Conservation (phyloP, 1,140 invertebrate species). For the Penaeus vannamei region DNA sequence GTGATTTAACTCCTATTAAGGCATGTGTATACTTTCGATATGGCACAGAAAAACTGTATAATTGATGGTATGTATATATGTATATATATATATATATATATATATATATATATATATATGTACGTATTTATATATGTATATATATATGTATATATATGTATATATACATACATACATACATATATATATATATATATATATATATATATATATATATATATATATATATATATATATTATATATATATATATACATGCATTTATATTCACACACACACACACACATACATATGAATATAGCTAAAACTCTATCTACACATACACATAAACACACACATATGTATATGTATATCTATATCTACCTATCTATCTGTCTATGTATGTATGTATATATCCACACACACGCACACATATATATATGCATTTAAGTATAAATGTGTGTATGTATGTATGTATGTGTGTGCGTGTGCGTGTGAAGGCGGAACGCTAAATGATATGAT, state of each 20-base stretch:
- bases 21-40: no score
- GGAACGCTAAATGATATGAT: no score
- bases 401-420: no score
- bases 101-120: conserved; percentile 25
- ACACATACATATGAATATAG: conserved; percentile 23
- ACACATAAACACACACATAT: conserved; percentile 35
- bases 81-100: conserved; percentile 24
- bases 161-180: background rate
- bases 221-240: background rate
- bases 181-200: conserved; percentile 26
- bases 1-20: no score
- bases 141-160: conserved; percentile 4
- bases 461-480: no score
- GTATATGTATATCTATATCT: background rate
- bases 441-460: no score
- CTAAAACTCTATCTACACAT: background rate
- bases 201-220: conserved; percentile 46
- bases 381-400: no score
- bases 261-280: conserved; percentile 31
- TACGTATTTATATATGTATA: conserved; percentile 9
- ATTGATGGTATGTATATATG: background rate
- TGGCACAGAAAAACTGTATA: no score
- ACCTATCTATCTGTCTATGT: no score
- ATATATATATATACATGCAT: conserved; percentile 41
- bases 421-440: no score